Evolutionary conservation across 2,888 invertebrate genomes (phyloP).

Genomic region (Bombyx huttoni): DNA sequence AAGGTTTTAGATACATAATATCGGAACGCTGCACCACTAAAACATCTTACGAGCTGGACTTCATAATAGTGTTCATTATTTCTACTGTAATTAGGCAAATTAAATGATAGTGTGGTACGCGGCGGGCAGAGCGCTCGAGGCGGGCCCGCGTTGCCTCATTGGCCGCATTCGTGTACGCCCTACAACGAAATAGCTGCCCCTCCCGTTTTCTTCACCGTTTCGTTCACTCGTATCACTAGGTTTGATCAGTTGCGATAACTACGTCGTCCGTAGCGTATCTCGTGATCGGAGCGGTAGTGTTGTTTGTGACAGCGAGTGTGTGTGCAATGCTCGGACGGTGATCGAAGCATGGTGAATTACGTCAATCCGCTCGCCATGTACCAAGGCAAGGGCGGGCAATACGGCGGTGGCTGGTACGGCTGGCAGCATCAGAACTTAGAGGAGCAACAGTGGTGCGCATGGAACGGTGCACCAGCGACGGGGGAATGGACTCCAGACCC

Average conservation of each 20-base stretch:
- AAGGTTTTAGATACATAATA: neutral
- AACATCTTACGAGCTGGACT: constrained; percentile 19
- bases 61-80: constrained; percentile 55
- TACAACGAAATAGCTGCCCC: constrained; percentile 18
- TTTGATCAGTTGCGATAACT: constrained; percentile 44
- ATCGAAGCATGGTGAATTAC: constrained; percentile 80
- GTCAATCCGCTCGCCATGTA: constrained; percentile 79
- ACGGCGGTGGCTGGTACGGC: constrained; percentile 64
- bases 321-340: constrained; percentile 66
- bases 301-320: constrained; percentile 61
- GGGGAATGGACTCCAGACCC: constrained; percentile 63
- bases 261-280: constrained; percentile 38
- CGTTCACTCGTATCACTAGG: constrained; percentile 16
- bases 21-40: neutral
- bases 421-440: constrained; percentile 69
- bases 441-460: constrained; percentile 72
- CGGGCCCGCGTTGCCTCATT: constrained; percentile 25
- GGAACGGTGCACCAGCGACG: constrained; percentile 63
- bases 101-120: constrained; percentile 32
- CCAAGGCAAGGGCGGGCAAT: constrained; percentile 74
- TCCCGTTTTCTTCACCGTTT: constrained; percentile 19
- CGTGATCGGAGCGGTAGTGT: constrained; percentile 35
- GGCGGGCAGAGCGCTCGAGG: constrained; percentile 10
- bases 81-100: constrained; percentile 64
- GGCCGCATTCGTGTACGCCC: constrained; percentile 34